Conservation (phyloP, 2,113 vertebrate genomes). For the Rhea pennata region DNA sequence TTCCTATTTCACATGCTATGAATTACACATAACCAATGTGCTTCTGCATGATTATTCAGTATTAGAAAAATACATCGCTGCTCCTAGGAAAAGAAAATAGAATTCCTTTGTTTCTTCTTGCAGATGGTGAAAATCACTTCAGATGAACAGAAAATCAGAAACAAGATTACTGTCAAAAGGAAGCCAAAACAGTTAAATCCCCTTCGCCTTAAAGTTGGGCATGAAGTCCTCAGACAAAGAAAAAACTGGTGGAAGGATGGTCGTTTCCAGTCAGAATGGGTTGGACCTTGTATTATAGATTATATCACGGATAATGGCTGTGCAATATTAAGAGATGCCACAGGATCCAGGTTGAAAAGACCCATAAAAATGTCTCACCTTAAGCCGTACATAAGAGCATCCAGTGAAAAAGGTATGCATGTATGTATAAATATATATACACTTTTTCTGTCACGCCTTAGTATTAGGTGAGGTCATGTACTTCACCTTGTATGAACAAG, state of each 20-base stretch:
- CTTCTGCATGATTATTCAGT: not conserved
- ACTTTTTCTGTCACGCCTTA: not conserved
- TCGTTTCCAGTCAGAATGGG: slow-evolving; percentile 76
- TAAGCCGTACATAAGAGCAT: slow-evolving; percentile 72
- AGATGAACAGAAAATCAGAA: slow-evolving; percentile 46
- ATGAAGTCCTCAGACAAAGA: slow-evolving; percentile 78
- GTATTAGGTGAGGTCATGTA: not conserved
- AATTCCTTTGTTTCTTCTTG: not conserved
- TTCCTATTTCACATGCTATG: not conserved
- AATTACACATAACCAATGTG: not conserved
- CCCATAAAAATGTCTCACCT: slow-evolving; percentile 81
- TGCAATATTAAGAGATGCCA: slow-evolving; percentile 74
- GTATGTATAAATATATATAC: not conserved
- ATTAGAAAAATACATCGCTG: not conserved
- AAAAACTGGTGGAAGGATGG: slow-evolving; percentile 82
- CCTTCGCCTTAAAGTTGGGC: slow-evolving; percentile 76
- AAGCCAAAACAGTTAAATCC: slow-evolving; percentile 74
- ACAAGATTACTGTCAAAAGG: slow-evolving; percentile 64
- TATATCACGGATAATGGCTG: slow-evolving; percentile 76
- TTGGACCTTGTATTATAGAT: slow-evolving; percentile 80
- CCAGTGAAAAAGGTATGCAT: slow-evolving; percentile 63
- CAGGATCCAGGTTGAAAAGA: slow-evolving; percentile 72
- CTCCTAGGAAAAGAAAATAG: not conserved
- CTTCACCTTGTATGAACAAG: not conserved
- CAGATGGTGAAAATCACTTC: slow-evolving; percentile 53